These are phyloP conservation scores for Ostrea edulis DNA, from an alignment of 1,140 invertebrate species.

Conservation along the genomic window DNA sequence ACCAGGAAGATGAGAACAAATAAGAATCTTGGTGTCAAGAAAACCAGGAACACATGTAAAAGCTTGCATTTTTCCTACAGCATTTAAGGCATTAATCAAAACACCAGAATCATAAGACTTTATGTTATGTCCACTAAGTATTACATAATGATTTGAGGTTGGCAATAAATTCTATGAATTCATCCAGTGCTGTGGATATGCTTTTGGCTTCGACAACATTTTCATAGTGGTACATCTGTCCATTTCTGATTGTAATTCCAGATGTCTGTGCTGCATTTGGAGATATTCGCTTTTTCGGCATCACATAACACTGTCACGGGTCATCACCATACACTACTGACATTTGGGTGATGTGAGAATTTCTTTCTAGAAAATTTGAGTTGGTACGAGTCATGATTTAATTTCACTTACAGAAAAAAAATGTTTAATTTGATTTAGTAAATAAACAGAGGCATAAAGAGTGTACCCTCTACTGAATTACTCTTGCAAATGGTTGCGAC, in stretches of 20 bases:
- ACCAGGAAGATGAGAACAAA: too few species aligned
- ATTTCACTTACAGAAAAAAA: too few species aligned
- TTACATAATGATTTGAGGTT: background rate
- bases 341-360: conserved; percentile 47
- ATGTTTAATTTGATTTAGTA: too few species aligned
- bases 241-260: conserved; percentile 22
- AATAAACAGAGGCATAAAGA: too few species aligned
- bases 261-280: conserved; percentile 9
- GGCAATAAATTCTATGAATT: conserved; percentile 14
- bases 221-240: conserved; percentile 9
- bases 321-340: conserved; percentile 41
- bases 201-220: conserved; percentile 21
- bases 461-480: too few species aligned
- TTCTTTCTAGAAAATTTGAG: conserved; percentile 38
- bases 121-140: conserved; percentile 38
- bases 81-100: too few species aligned
- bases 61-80: too few species aligned
- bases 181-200: conserved; percentile 6
- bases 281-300: conserved; percentile 33
- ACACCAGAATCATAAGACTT: conserved; percentile 26
- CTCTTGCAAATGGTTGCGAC: too few species aligned
- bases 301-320: conserved; percentile 29
- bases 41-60: too few species aligned
- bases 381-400: background rate
- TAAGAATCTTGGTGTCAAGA: too few species aligned